Conservation (phyloP, 2,888 invertebrate species). For the Sericinus montela region DNA sequence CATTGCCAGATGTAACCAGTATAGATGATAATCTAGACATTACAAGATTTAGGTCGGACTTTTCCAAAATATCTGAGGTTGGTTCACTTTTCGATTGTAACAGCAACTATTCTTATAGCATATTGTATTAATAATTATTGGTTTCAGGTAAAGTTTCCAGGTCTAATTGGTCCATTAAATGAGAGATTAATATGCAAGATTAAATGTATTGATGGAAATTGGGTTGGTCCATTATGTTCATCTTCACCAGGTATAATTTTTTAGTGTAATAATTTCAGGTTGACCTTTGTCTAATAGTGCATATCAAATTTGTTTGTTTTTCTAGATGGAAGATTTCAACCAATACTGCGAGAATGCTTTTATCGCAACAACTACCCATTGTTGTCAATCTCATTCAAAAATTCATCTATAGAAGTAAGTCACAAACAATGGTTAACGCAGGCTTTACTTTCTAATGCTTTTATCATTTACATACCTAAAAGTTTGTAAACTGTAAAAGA, state of each 20-base stretch:
- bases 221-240: slow-evolving; percentile 91
- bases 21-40: slow-evolving; percentile 62
- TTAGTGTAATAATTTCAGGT: neutral
- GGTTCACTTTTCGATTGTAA: too few relatives aligned
- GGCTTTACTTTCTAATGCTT: too few relatives aligned
- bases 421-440: too few relatives aligned
- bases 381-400: slow-evolving; percentile 85
- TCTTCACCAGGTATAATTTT: slow-evolving; percentile 82
- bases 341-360: slow-evolving; percentile 85
- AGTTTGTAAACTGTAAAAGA: too few relatives aligned
- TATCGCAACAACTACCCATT: slow-evolving; percentile 84
- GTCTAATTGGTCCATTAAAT: slow-evolving; percentile 85
- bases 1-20: slow-evolving; percentile 65
- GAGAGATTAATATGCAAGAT: slow-evolving; percentile 89
- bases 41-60: slow-evolving; percentile 63
- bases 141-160: slow-evolving; percentile 84
- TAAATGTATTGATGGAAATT: slow-evolving; percentile 90
- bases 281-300: neutral
- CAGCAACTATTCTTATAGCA: too few relatives aligned
- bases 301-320: slow-evolving; percentile 4
- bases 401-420: slow-evolving; percentile 85
- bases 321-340: slow-evolving; percentile 88
- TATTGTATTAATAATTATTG: neutral
- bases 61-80: slow-evolving; percentile 75
- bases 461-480: too few relatives aligned